Evolutionary conservation across 2,888 invertebrate genomes (phyloP).

Genomic region (Megalurothrips usitatus): DNA sequence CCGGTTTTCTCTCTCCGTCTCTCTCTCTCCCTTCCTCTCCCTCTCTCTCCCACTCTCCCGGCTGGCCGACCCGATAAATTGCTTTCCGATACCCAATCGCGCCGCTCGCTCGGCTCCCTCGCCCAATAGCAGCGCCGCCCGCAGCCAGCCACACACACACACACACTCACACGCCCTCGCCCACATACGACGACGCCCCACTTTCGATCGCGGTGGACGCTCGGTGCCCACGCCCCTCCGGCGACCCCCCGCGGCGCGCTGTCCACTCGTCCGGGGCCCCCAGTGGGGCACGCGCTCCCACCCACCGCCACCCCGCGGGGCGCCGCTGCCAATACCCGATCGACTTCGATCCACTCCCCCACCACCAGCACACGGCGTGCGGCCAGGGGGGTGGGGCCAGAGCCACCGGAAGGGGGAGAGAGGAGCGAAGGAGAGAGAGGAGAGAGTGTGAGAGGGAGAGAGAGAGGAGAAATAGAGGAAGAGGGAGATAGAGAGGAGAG

Average conservation of each 20-base stretch:
- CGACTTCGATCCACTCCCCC: neutral
- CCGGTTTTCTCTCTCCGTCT: neutral
- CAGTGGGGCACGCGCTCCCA: too few species aligned
- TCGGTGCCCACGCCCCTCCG: neutral
- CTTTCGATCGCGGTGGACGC: neutral
- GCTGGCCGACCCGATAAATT: neutral
- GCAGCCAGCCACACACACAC: neutral
- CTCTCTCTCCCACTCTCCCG: too few species aligned
- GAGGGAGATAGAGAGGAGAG: too few species aligned
- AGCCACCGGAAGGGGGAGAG: neutral
- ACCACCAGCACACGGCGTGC: neutral
- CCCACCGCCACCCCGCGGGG: neutral
- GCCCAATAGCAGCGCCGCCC: neutral
- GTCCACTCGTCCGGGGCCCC: neutral
- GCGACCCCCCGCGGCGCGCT: too few species aligned
- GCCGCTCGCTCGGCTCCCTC: neutral
- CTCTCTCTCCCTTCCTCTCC: too few species aligned
- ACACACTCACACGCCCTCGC: too few species aligned
- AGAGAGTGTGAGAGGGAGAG: too few species aligned
- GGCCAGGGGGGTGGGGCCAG: neutral
- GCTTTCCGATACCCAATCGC: conserved; percentile 7
- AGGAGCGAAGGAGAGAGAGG: too few species aligned
- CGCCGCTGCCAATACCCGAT: conserved; percentile 19
- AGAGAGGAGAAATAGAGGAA: too few species aligned
- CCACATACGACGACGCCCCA: neutral